Evolutionary conservation across 2,113 vertebrate genomes (phyloP).

Genomic region (Dasyurus viverrinus): DNA sequence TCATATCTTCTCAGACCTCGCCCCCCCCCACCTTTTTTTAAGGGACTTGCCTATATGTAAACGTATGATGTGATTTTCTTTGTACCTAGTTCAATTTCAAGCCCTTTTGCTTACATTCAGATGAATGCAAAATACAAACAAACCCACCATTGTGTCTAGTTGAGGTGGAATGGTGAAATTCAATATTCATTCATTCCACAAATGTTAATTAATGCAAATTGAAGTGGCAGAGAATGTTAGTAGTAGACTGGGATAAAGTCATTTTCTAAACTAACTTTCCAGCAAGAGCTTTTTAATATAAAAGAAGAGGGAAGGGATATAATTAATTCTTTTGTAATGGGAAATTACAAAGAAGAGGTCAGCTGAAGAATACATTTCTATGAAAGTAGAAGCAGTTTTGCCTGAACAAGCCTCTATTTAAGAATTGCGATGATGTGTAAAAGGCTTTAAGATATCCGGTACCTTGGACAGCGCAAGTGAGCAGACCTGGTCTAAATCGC

Average conservation of each 20-base stretch:
- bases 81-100: neutral
- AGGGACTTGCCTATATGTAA: constrained; percentile 40
- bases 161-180: neutral
- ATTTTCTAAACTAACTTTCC: neutral
- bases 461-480: constrained; percentile 42
- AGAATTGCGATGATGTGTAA: neutral
- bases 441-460: neutral
- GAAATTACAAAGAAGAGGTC: neutral
- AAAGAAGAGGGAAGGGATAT: neutral
- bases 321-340: neutral
- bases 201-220: neutral
- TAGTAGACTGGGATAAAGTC: neutral
- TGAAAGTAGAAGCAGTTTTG: neutral
- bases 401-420: neutral
- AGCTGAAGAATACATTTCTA: neutral
- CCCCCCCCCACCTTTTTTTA: neutral
- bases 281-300: neutral
- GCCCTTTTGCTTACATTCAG: neutral
- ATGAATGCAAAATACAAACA: neutral
- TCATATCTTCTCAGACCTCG: neutral
- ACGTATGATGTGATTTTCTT: neutral
- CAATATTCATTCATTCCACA: neutral
- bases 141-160: neutral
- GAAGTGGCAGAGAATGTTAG: constrained; percentile 2
- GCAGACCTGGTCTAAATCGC: constrained; percentile 3